Evolutionary conservation across 53 echinoderm and acorn worm species (phyloP).

Genomic region (Antedon mediterranea): DNA sequence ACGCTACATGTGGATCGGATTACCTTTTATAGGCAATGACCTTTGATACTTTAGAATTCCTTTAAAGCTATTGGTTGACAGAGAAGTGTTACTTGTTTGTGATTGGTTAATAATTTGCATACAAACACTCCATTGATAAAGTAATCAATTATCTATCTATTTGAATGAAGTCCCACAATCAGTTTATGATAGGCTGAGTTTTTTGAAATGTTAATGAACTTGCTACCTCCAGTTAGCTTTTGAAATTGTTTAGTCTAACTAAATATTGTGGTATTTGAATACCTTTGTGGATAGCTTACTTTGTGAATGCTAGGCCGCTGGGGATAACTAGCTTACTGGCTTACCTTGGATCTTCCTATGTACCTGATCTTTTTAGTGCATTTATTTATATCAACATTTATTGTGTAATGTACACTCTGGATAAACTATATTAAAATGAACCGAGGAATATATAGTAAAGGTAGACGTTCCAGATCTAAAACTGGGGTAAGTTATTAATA

Average conservation of each 20-base stretch:
- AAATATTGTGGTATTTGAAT: neutral
- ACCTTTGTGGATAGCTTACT: neutral
- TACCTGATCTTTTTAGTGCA: neutral
- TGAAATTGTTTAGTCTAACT: neutral
- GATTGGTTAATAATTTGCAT: neutral
- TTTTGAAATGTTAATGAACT: neutral
- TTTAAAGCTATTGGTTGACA: neutral
- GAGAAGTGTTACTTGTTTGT: neutral
- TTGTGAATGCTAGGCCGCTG: neutral
- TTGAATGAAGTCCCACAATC: neutral
- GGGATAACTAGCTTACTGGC: neutral
- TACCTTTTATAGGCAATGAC: neutral
- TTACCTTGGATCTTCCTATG: neutral
- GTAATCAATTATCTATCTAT: neutral
- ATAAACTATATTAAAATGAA: neutral
- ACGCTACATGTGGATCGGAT: neutral
- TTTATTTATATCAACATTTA: neutral
- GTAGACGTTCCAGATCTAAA: neutral
- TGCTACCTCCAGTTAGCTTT: neutral
- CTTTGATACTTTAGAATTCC: neutral
- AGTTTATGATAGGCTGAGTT: neutral
- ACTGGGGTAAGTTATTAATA: neutral
- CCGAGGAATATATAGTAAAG: neutral
- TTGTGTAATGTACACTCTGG: neutral
- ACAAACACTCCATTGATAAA: neutral